A percentile compares a stretch with the other conserved stretches of the same genome.
phyloP scores from a whole-genome alignment of 2,888 invertebrate species.

The Pyralis farinalis region DNA sequence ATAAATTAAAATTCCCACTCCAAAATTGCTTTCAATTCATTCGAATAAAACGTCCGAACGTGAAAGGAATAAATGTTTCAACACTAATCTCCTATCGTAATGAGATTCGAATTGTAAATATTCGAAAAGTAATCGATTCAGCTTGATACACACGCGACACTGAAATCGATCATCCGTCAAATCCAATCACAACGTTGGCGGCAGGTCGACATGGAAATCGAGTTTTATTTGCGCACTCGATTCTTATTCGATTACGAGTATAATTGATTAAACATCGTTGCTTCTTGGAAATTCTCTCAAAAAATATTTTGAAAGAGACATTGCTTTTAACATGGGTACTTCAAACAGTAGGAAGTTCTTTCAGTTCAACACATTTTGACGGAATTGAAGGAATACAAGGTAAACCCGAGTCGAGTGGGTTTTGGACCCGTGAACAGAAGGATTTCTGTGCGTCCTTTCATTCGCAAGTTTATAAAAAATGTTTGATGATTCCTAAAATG shows the following conservation, averaged over 20 bases:
- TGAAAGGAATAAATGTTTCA: constrained; percentile 8
- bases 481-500: too few species aligned
- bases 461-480: too few species aligned
- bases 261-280: constrained; percentile 4
- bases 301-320: too few species aligned
- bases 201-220: constrained; percentile 2
- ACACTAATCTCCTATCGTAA: constrained; percentile 4
- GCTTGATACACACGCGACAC: constrained; percentile 7
- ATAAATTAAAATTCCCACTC: too few species aligned
- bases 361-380: too few species aligned
- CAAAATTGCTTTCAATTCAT: neutral
- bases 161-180: constrained; percentile 10
- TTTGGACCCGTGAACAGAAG: too few species aligned
- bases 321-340: too few species aligned
- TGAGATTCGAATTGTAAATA: constrained; percentile 6
- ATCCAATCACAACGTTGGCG: constrained; percentile 15
- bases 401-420: too few species aligned
- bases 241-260: constrained; percentile 4
- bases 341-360: too few species aligned
- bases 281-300: too few species aligned
- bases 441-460: too few species aligned
- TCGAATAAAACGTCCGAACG: constrained; percentile 1
- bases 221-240: constrained; percentile 5
- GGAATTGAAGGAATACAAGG: too few species aligned
- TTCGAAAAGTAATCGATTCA: constrained; percentile 6